A percentile compares a stretch with the other conserved stretches of the same genome.
Evolutionary conservation across 2,113 vertebrate genomes (phyloP).

Genomic region (Burhinus oedicnemus): DNA sequence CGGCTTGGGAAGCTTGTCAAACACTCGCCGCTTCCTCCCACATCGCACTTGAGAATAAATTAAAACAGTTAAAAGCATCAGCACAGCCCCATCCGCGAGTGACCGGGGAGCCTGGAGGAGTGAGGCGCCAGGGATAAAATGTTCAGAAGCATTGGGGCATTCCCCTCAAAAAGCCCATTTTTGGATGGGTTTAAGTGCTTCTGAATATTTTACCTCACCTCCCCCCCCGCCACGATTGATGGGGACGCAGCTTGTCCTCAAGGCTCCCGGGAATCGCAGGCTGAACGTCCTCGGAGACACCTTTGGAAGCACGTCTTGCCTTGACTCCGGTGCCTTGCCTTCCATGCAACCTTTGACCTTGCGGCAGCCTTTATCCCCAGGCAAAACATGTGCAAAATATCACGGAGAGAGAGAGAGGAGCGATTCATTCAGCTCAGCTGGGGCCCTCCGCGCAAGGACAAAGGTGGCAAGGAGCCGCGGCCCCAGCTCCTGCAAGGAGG

Average conservation of each 20-base stretch:
- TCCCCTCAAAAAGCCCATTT: too few relatives aligned
- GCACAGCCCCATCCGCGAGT: background rate
- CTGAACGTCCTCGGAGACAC: background rate
- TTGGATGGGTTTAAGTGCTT: background rate
- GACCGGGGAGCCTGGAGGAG: background rate
- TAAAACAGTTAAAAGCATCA: background rate
- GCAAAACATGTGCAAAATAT: background rate
- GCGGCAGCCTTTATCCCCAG: background rate
- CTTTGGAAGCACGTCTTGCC: background rate
- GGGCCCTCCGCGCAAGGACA: background rate
- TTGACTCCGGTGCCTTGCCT: background rate
- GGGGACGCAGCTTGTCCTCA: background rate
- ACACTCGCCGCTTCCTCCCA: background rate
- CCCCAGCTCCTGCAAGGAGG: background rate
- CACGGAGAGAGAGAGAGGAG: too few relatives aligned
- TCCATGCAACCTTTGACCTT: accelerated
- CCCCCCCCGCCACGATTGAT: accelerated
- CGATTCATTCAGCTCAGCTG: background rate
- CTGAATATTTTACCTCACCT: background rate
- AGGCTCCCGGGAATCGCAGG: background rate
- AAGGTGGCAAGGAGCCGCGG: background rate
- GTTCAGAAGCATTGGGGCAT: background rate
- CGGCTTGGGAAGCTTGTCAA: background rate
- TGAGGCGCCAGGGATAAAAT: accelerated
- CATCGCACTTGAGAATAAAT: background rate